Percentiles rank a stretch among this genome's conserved stretches.
These are phyloP conservation scores for Lordiphosa clarofinis DNA, from an alignment of 1,140 invertebrate genomes.

Conservation along the genomic window DNA sequence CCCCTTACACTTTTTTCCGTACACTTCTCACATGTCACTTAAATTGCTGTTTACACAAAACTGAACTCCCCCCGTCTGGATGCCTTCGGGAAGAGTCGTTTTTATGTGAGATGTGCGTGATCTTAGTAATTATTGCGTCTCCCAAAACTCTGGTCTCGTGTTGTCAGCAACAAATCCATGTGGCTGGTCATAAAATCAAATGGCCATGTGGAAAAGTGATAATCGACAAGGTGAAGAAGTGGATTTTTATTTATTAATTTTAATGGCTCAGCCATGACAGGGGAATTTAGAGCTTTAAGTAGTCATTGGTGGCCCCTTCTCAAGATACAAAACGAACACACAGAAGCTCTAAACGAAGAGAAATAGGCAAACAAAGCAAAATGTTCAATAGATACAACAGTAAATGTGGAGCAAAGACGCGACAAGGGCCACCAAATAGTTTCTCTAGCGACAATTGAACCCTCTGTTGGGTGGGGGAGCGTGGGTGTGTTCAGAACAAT, in stretches of 20 bases:
- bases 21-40: not conserved
- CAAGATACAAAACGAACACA: too few species aligned
- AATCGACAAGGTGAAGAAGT: slow-evolving; percentile 42
- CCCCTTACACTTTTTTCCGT: too few species aligned
- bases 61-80: slow-evolving; percentile 20
- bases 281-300: too few species aligned
- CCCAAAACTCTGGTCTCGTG: slow-evolving; percentile 5
- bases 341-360: slow-evolving; percentile 17
- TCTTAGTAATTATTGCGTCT: slow-evolving; percentile 50
- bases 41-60: slow-evolving; percentile 27
- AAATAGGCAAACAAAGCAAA: slow-evolving; percentile 43
- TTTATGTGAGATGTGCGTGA: slow-evolving; percentile 65
- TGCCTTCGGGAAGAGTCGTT: slow-evolving; percentile 10
- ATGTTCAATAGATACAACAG: slow-evolving; percentile 57
- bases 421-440: too few species aligned
- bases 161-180: slow-evolving; percentile 53
- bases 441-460: too few species aligned
- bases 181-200: slow-evolving; percentile 56
- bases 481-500: slow-evolving; percentile 4
- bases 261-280: slow-evolving; percentile 19
- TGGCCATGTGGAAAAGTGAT: slow-evolving; percentile 57
- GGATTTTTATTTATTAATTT: slow-evolving; percentile 46
- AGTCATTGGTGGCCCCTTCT: too few species aligned
- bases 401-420: slow-evolving; percentile 15
- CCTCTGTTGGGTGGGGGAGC: slow-evolving; percentile 8